Conservation (phyloP, 2,888 invertebrate genomes). For the Xanthia icteritia region DNA sequence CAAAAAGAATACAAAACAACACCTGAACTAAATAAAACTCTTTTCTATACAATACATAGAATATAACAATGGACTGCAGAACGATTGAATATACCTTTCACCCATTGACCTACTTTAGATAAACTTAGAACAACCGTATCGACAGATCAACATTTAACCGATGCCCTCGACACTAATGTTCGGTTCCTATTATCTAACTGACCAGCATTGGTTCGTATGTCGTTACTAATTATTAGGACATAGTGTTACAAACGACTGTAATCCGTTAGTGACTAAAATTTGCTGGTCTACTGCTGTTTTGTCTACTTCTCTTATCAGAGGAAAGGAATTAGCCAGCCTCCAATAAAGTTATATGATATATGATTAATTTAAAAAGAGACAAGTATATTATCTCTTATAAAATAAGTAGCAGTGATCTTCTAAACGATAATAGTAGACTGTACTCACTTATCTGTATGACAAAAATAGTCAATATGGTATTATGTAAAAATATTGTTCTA, state of each 20-base stretch:
- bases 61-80: slow-evolving; percentile 8
- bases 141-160: slow-evolving; percentile 23
- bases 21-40: neutral
- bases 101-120: slow-evolving; percentile 42
- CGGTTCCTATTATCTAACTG: neutral
- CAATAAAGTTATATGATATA: neutral
- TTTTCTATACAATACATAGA: neutral
- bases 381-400: neutral
- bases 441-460: neutral
- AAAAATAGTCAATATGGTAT: neutral
- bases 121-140: slow-evolving; percentile 34
- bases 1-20: neutral
- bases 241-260: neutral
- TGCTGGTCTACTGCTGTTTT: neutral
- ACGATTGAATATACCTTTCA: slow-evolving; percentile 11
- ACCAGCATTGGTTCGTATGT: neutral
- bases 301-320: neutral
- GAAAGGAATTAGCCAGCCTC: neutral
- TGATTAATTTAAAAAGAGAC: neutral
- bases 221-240: neutral
- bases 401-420: too few relatives aligned
- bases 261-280: neutral
- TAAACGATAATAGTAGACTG: neutral
- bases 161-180: slow-evolving; percentile 7
- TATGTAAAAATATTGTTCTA: neutral